phyloP scores from a whole-genome alignment of 2,888 invertebrate genomes.

The Ennomos fuscantarius region DNA sequence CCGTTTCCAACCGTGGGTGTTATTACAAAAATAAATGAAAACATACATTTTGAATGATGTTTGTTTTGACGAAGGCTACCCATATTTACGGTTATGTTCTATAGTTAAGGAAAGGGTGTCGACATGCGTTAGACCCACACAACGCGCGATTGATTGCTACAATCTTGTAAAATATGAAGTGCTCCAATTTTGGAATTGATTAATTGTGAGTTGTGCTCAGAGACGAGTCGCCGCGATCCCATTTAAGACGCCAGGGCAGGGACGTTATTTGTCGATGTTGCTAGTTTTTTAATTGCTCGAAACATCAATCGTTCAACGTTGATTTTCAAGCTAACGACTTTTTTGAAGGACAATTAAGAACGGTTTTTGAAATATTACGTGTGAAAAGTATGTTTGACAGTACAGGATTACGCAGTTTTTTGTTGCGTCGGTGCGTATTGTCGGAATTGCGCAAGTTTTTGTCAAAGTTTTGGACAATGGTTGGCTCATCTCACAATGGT shows the following conservation, averaged over 20 bases:
- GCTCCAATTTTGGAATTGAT: constrained; percentile 79
- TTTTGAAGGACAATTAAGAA: constrained; percentile 49
- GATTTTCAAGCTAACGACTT: constrained; percentile 57
- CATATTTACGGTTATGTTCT: constrained; percentile 58
- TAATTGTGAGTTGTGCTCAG: constrained; percentile 71
- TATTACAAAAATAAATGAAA: constrained; percentile 79
- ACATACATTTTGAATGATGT: constrained; percentile 76
- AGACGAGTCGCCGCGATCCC: constrained; percentile 61
- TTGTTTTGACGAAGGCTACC: constrained; percentile 76
- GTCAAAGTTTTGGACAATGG: constrained; percentile 78
- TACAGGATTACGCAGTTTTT: constrained; percentile 50
- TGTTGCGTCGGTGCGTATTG: constrained; percentile 66
- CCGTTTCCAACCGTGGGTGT: constrained; percentile 66
- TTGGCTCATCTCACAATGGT: constrained; percentile 71
- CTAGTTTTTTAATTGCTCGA: constrained; percentile 66
- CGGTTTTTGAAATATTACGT: constrained; percentile 47
- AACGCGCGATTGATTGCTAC: constrained; percentile 75
- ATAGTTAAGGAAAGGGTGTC: constrained; percentile 60
- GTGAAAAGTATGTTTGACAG: constrained; percentile 53
- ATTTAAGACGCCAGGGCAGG: constrained; percentile 59
- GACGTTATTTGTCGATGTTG: constrained; percentile 62
- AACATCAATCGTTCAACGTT: constrained; percentile 63
- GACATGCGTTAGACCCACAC: constrained; percentile 79
- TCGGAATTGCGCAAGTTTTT: constrained; percentile 82
- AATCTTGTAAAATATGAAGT: constrained; percentile 72